Evolutionary conservation across 2,888 invertebrate genomes (phyloP), one percentile per base, ranked within the genome.

Genomic region (Aphrophora alni): DNA sequence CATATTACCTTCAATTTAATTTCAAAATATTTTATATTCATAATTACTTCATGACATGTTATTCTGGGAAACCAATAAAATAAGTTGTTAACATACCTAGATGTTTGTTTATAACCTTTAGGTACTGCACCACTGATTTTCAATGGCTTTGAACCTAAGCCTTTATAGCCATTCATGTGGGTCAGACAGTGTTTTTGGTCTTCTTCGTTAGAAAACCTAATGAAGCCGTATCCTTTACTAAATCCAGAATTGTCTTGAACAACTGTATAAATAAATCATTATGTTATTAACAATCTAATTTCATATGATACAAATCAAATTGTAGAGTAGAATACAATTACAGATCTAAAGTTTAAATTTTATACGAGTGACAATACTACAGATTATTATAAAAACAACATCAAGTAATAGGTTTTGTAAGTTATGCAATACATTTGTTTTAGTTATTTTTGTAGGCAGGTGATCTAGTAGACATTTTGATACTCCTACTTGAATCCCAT

Each of bases 191-290:
- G 95, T 86, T 97, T 95, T 88, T 98, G 98, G 87, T 97, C 97
- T 81, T 96, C 96, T 88, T 98, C 98, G 86, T 95, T 95, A 4
- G 97, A 95, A 88, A 98, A 98, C 84, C 97, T 91, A 10, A 98
- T 97, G 89, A 98, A 98, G 5, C 98, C 98, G 88, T 97, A 98
- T 17, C 98, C 98, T 89, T 97, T 97, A 86, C 97, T 97, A 86
- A 95, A 95, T 2, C 98, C 98, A 82, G 95, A 93, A 84, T 91
- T 93, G 87, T 98, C 98, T 85, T 97, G 89, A 85, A 98, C 97
- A 28, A 98, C 98, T 95, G 89, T 33, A 91, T 2, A 44, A 44
- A 44, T 14, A 44, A 44, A 44, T 14, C 10, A 44, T 14, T 14
- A 14, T 14, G 3, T 44, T 44, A 44, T 44, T 44, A 44, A 44